phyloP scores from a whole-genome alignment of 2,888 invertebrate species.

The Platycnemis pennipes region DNA sequence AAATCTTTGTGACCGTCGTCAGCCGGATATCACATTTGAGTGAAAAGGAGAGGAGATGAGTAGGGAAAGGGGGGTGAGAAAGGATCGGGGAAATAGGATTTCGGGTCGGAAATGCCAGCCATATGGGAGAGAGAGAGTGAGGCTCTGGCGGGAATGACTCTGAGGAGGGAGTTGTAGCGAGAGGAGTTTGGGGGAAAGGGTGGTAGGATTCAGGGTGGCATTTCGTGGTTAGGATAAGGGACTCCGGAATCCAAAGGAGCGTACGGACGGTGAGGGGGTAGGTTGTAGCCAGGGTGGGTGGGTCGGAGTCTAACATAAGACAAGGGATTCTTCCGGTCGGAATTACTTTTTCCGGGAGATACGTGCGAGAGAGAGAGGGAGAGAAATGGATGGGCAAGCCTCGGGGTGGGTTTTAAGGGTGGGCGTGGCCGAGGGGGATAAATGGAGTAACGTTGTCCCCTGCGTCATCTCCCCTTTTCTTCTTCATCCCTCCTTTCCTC shows the following conservation, averaged over 20 bases:
- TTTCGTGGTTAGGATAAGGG: neutral
- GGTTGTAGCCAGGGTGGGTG: neutral
- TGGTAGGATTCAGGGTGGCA: neutral
- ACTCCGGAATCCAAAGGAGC: neutral
- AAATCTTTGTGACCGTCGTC: neutral
- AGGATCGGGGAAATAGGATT: neutral
- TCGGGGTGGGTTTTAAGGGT: neutral
- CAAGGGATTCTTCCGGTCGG: slow-evolving; percentile 2
- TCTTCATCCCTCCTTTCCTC: neutral
- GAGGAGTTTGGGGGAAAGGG: neutral
- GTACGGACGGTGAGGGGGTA: neutral
- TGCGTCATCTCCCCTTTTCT: neutral
- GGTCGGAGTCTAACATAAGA: neutral
- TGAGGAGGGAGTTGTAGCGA: neutral
- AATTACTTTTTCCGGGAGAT: slow-evolving; percentile 39
- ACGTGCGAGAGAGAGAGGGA: neutral
- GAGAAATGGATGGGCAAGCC: neutral
- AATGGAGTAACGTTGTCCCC: neutral
- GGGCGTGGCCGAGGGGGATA: neutral
- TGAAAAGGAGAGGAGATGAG: neutral
- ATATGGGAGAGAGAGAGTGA: neutral
- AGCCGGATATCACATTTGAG: neutral
- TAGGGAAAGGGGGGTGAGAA: neutral
- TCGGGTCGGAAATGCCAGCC: neutral
- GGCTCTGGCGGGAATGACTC: neutral